Base-by-base conservation (phyloP, 2,797 vertebrate genomes). In the Aldrovandia affinis region DNA sequence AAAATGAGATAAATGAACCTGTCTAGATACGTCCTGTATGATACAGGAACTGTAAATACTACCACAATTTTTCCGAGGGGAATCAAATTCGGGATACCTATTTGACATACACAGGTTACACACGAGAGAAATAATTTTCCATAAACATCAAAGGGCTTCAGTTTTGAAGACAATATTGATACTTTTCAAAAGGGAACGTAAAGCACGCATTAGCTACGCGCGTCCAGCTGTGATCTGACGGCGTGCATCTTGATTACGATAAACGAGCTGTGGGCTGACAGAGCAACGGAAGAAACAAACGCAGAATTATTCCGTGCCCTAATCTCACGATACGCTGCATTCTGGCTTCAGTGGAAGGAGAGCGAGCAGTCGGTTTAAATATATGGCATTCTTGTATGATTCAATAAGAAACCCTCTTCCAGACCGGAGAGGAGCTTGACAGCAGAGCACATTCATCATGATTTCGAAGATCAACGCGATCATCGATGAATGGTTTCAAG, bases 401-500 rank as follows among this genome's bases (percentile, higher is more conserved):
- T 94, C 92, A 93, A 88, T 85, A 89, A 90, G 92, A 88, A 93
- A 87, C 86, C 90, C 63, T 65, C 87, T 15, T 88, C 93, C 92
- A 89, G 87, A 36, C 22, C 88, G 89, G 89, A 36, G 73, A 25
- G 73, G 30, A 25, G 36, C 36, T 36, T 39, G 92, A 95, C 93
- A 95, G 90, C 89, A 44, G 89, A 91, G 94, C 93, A 94, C 94
- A 95, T 95, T 93, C 92, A 94, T 94, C 93, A 93, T 94, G 73
- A 9, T 77, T 47, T 42, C 22, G 25, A 47, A 77, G 73, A 77
- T 47, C 73, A 47, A 2, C 73, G 73, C 73, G 2, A 77, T 77
- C 42, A 14, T 42, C 73, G 42, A 44, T 44, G 73, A 20, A 77
- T 77, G 73, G 9, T 25, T 12, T n/a, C n/a, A 20, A 57, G 55